These are phyloP conservation scores for Elmis aenea DNA, from an alignment of 2,888 invertebrate species.

Conservation along the genomic window DNA sequence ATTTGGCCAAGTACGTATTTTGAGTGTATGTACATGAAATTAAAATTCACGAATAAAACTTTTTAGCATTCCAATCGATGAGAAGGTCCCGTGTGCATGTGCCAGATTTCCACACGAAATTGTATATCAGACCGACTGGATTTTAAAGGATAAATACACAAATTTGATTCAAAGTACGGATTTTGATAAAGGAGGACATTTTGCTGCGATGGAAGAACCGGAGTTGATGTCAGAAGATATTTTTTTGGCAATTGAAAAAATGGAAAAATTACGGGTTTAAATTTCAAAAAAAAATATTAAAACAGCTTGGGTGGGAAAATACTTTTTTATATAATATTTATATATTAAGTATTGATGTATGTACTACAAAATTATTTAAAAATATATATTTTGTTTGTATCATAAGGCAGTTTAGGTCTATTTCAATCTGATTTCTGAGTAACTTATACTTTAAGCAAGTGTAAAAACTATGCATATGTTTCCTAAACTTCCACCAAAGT, in stretches of 20 bases:
- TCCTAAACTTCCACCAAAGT: no score
- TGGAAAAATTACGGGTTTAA: conserved; percentile 26
- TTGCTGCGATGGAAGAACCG: conserved; percentile 76
- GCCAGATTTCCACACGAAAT: conserved; percentile 70
- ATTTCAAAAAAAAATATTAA: no score
- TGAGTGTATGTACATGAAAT: neutral
- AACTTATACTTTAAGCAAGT: no score
- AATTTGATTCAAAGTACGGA: conserved; percentile 66
- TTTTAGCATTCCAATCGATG: conserved; percentile 57
- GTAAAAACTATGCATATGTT: no score
- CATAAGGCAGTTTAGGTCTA: no score
- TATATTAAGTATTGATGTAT: no score
- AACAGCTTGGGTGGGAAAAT: no score
- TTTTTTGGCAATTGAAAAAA: conserved; percentile 53
- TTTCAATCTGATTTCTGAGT: no score
- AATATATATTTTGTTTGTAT: no score
- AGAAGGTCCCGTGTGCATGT: conserved; percentile 63
- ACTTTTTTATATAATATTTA: no score
- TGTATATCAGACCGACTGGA: conserved; percentile 53
- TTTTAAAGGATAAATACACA: conserved; percentile 54
- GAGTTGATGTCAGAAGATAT: conserved; percentile 65
- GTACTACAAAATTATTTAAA: no score
- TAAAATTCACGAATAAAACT: neutral
- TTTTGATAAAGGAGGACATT: conserved; percentile 73
- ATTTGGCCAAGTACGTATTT: conserved; percentile 4